These are phyloP conservation scores for Synaphobranchus kaupii DNA, from an alignment of 2,797 vertebrate species.

Conservation along the genomic window DNA sequence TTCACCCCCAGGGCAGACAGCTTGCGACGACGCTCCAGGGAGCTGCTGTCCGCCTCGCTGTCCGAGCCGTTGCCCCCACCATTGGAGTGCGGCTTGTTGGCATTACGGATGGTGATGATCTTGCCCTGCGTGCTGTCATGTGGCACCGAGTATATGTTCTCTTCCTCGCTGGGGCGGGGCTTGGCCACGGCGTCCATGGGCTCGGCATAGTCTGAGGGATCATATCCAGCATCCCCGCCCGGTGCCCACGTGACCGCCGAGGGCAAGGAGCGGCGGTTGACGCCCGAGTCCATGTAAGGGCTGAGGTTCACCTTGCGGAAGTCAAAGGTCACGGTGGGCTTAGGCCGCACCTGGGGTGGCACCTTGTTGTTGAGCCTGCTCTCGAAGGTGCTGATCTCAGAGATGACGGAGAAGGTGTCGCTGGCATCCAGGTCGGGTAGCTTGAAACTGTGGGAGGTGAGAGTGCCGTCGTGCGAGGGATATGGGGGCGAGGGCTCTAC, in stretches of 20 bases:
- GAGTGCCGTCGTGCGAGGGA: slow-evolving; percentile 73
- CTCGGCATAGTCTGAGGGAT: slow-evolving; percentile 95
- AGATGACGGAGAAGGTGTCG: slow-evolving; percentile 81
- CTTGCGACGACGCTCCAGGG: slow-evolving; percentile 86
- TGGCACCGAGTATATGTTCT: slow-evolving; percentile 95
- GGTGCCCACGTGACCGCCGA: slow-evolving; percentile 84
- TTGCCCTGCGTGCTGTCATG: slow-evolving; percentile 98
- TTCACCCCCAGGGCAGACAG: slow-evolving; percentile 81
- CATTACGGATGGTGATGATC: slow-evolving; percentile 95
- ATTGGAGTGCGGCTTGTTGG: slow-evolving; percentile 89
- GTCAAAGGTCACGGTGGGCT: slow-evolving; percentile 88
- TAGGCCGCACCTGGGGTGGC: slow-evolving; percentile 89
- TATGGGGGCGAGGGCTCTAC: slow-evolving; percentile 80
- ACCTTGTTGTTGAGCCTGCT: slow-evolving; percentile 90
- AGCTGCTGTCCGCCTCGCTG: slow-evolving; percentile 92
- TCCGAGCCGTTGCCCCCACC: slow-evolving; percentile 92
- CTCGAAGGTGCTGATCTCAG: slow-evolving; percentile 82
- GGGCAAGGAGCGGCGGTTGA: slow-evolving; percentile 81
- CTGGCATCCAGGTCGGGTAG: slow-evolving; percentile 83
- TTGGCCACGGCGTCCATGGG: slow-evolving; percentile 93
- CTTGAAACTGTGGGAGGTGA: slow-evolving; percentile 80
- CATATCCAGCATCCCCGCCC: slow-evolving; percentile 82
- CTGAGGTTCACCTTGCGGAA: slow-evolving; percentile 80
- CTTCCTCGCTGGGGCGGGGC: slow-evolving; percentile 87
- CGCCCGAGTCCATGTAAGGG: slow-evolving; percentile 80